phyloP scores from a whole-genome alignment of 1,140 invertebrate genomes.

The Metaphire vulgaris region DNA sequence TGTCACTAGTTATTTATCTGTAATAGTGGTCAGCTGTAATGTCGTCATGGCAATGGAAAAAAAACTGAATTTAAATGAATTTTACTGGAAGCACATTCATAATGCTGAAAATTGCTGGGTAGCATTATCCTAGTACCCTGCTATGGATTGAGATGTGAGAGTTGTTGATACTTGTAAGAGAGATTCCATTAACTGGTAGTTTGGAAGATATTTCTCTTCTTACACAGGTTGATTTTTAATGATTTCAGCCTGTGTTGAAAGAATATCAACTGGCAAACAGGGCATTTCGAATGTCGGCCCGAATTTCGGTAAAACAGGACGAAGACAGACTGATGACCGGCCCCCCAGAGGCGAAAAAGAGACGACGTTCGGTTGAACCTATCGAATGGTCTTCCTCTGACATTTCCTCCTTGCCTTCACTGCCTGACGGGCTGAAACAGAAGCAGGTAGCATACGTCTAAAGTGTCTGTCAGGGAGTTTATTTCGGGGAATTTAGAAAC shows the following conservation, averaged over 20 bases:
- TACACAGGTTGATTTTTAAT: not conserved
- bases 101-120: too few species aligned
- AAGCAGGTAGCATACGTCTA: slow-evolving; percentile 38
- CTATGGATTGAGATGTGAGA: too few species aligned
- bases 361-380: slow-evolving; percentile 42
- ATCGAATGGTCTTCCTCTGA: slow-evolving; percentile 35
- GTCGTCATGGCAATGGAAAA: too few species aligned
- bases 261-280: slow-evolving; percentile 44
- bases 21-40: too few species aligned
- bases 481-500: too few species aligned
- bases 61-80: too few species aligned
- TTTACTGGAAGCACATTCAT: too few species aligned
- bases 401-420: slow-evolving; percentile 41
- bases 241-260: slow-evolving; percentile 44
- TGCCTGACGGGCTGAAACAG: slow-evolving; percentile 42
- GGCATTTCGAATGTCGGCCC: slow-evolving; percentile 44
- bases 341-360: slow-evolving; percentile 37
- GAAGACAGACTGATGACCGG: slow-evolving; percentile 35
- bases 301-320: slow-evolving; percentile 37
- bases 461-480: not conserved
- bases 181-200: too few species aligned
- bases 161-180: too few species aligned
- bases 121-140: too few species aligned
- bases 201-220: too few species aligned
- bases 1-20: too few species aligned